Base-by-base conservation (phyloP, 2,113 vertebrate genomes). In the Malaclemys terrapin region DNA sequence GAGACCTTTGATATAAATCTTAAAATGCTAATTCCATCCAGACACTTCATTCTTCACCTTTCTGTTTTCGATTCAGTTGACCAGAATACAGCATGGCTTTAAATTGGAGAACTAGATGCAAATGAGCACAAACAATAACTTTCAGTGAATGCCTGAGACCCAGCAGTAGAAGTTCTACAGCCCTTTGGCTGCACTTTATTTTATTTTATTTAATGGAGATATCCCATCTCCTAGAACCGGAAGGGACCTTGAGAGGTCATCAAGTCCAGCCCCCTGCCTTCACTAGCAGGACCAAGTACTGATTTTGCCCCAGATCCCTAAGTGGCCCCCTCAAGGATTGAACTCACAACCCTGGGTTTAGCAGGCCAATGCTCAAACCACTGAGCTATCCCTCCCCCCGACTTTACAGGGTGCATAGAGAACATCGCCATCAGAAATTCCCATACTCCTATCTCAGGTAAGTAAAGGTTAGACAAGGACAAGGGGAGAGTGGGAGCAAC, bases 401-500 rank as follows among this genome's bases (percentile, higher is more conserved):
- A 84, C 20, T 12, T 22, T 87, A 8, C 29, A 14, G 27, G 79
- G 79, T 17, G 45, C 27, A 11, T 2, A 52, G 20, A 16, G 17
- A 19, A 8, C 59, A 85, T 11, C 0, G 0, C 5, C 62, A 35
- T 59, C 80, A 83, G 0, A 0, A 24, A 29, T 56, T 88, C 7
- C 47, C 59, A n/a, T n/a, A 79, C 9, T 45, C 31, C 86, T 87
- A 35, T 12, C 56, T 79, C 57, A 85, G 62, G 42, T n/a, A 65
- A 85, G 29, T 20, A 22, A 0, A 4, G 76, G 27, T 42, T 85
- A 75, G 31, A 81, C 31, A 0, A 3, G 13, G 27, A 35, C 10
- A 54, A 2, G 84, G 1, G 1, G 56, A 5, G 81, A 7, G 83
- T 52, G 4, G 14, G 29, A 10, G 11, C 16, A 56, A 9, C 20